These are phyloP conservation scores for Hypotaenidia philippensis DNA, from an alignment of 2,797 vertebrate genomes.

Conservation along the genomic window DNA sequence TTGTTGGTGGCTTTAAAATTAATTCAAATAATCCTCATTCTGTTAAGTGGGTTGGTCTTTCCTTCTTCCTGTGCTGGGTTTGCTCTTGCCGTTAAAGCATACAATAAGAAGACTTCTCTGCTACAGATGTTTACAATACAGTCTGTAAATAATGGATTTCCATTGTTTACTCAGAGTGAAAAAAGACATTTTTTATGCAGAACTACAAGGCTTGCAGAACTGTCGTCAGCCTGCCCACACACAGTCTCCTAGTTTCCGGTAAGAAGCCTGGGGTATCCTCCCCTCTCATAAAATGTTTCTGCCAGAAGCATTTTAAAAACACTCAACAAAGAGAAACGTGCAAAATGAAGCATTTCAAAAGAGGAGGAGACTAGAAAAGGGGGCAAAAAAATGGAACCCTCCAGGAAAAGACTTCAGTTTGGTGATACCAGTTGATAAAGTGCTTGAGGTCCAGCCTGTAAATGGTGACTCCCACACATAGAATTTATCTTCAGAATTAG, in stretches of 20 bases:
- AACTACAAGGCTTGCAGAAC: constrained; percentile 6
- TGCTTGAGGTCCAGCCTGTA: background rate
- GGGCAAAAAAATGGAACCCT: background rate
- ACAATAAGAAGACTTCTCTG: constrained; percentile 43
- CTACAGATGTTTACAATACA: constrained; percentile 61
- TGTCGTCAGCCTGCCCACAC: constrained; percentile 11
- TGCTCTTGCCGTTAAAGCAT: constrained; percentile 37
- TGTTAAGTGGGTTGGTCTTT: constrained; percentile 50
- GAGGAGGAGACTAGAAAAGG: background rate
- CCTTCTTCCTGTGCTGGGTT: constrained; percentile 53
- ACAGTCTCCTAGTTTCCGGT: background rate
- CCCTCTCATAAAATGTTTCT: constrained; percentile 26
- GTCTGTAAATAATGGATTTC: constrained; percentile 59
- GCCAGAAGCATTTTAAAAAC: background rate
- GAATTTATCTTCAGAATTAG: background rate
- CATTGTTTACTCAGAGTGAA: constrained; percentile 59
- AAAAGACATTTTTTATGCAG: background rate
- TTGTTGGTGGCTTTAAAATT: constrained; percentile 40
- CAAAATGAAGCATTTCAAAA: constrained; percentile 6
- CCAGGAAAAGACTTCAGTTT: background rate
- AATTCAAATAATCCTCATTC: constrained; percentile 9
- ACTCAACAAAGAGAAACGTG: background rate
- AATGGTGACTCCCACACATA: background rate
- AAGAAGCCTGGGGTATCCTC: constrained; percentile 11
- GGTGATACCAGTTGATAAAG: background rate